Evolutionary conservation across 2,113 vertebrate genomes (phyloP), one percentile per base, ranked within the genome.

Genomic region (Zeus faber): DNA sequence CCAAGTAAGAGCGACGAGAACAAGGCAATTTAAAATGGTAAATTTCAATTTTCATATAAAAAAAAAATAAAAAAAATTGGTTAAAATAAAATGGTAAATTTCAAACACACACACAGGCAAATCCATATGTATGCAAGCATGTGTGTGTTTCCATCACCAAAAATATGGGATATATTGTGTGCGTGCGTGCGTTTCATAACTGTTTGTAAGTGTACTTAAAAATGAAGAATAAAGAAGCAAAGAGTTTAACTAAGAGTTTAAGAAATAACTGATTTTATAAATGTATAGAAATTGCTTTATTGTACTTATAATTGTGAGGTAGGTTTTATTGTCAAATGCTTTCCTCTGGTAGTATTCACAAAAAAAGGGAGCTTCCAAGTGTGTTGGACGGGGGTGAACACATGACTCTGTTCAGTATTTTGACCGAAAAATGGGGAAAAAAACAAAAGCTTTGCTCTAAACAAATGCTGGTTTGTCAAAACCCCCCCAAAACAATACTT

Each of bases 201-300:
- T 81, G 67, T 76, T 72, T 83, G 77, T 86, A 86, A 88, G 84
- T 84, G 84, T 85, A 88, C 84, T 88, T 86, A 86, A 84, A 74
- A 83, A 76, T 83, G 61, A 87, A 85, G 74, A 83, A 82, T 79
- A 77, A 80, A 82, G 67, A 75, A 74, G 65, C 62, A 57, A 72
- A 79, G 69, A 74, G 52, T 67, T 59, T 56, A 80, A 74, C 13
- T 14, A 68, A 68, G 22, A 37, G 54, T 68, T 70, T 64, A 58
- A n/a, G n/a, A 72, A 76, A 82, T 81, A 84, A 79, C 54, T 64
- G 79, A 81, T 77, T 85, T 85, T 85, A 77, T 80, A 84, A 77
- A 74, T 80, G 64, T 77, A 80, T 71, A 74, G 67, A 65, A 74
- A 80, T 69, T 77, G 48, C 58, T 58, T 53, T 54, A 65, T 74